Percentiles rank a stretch among this genome's conserved stretches.
Conservation (phyloP, 23 tunicate species). For the Trididemnum clinides region DNA sequence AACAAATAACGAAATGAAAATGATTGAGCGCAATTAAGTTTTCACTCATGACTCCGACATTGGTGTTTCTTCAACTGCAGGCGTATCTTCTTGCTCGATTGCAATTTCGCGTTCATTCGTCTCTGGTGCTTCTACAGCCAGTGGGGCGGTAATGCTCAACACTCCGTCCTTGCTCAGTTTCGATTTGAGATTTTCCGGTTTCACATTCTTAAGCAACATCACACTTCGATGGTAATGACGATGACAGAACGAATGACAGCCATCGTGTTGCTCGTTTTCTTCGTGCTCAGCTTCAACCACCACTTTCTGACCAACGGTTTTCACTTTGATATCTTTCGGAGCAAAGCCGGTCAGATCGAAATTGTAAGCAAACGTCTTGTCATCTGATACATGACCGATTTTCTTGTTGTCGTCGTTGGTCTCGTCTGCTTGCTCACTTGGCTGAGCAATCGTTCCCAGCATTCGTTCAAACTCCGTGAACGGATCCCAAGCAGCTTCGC, state of each 20-base stretch:
- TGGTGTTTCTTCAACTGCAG: too few species aligned
- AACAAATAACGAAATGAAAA: too few species aligned
- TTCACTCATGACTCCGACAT: too few species aligned
- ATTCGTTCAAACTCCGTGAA: neutral
- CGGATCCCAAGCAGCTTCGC: neutral
- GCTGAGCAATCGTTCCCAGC: neutral
- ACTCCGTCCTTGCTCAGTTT: conserved; percentile 25
- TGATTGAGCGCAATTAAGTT: too few species aligned
- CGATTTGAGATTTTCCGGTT: conserved; percentile 54
- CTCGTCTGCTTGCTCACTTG: too few species aligned
- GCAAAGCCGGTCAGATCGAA: conserved; percentile 28
- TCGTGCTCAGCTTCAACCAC: conserved; percentile 50
- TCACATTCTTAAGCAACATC: conserved; percentile 46
- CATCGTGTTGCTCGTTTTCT: conserved; percentile 35
- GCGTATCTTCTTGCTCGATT: conserved; percentile 12
- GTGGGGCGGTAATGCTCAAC: conserved; percentile 61
- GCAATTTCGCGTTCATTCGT: neutral
- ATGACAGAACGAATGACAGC: conserved; percentile 24
- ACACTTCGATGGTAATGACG: conserved; percentile 54
- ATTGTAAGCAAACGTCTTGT: conserved; percentile 22
- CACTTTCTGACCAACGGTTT: conserved; percentile 53
- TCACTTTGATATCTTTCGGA: conserved; percentile 33
- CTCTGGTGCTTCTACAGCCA: neutral
- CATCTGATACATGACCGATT: conserved; percentile 16
- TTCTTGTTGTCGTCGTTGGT: neutral